phyloP scores from a whole-genome alignment of 2,113 vertebrate genomes.

The Embiotoca jacksoni region DNA sequence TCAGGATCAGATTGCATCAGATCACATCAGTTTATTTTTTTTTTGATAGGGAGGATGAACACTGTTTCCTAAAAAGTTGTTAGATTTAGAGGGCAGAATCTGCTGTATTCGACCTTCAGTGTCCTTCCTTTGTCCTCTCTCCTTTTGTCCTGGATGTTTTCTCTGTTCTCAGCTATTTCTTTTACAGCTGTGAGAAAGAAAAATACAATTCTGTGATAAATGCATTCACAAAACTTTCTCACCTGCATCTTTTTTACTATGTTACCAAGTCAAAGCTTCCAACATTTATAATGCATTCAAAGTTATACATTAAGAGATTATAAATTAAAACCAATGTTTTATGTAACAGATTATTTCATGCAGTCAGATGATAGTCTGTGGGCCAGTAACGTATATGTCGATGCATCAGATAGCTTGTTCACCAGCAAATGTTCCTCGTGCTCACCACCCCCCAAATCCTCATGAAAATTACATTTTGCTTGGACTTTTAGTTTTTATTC shows the following conservation, averaged over 20 bases:
- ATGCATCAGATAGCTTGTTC: not conserved
- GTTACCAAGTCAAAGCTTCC: not conserved
- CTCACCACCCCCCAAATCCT: not conserved
- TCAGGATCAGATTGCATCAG: not conserved
- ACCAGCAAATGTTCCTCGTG: not conserved
- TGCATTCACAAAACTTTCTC: not conserved
- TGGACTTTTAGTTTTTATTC: not conserved
- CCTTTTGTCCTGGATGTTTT: not conserved
- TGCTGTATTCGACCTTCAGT: too few relatives aligned
- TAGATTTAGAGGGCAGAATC: too few relatives aligned
- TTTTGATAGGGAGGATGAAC: not conserved
- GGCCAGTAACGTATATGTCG: not conserved
- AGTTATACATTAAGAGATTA: slow-evolving; percentile 38
- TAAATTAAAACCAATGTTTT: slow-evolving; percentile 41
- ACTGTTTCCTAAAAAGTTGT: too few relatives aligned
- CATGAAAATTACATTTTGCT: not conserved
- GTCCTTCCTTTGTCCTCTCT: too few relatives aligned
- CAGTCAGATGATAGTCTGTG: slow-evolving; percentile 4
- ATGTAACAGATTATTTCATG: slow-evolving; percentile 47
- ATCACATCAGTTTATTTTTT: not conserved
- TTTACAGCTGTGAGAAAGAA: too few relatives aligned
- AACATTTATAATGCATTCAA: slow-evolving; percentile 1
- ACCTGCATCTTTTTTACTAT: not conserved
- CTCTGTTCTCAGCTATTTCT: too few relatives aligned
- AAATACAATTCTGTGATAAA: not conserved